A percentile compares a stretch with the other conserved stretches of the same genome.
Conservation (phyloP, 1,140 invertebrate genomes). For the Heliothis virescens region DNA sequence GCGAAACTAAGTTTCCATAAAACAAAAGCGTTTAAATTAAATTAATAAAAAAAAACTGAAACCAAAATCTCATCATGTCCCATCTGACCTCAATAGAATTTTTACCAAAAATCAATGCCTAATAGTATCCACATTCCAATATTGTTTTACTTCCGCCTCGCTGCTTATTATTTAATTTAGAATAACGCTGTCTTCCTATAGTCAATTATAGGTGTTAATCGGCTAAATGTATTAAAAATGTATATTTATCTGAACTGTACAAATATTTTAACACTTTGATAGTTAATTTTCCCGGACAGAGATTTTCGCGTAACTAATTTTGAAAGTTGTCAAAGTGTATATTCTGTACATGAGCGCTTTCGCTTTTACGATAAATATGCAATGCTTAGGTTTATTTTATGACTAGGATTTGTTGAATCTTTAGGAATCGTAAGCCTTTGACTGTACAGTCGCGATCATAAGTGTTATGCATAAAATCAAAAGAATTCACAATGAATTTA, state of each 20-base stretch:
- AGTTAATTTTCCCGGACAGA: background rate
- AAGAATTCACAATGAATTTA: slow-evolving; percentile 13
- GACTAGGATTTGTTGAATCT: slow-evolving; percentile 43
- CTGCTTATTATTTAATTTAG: slow-evolving; percentile 56
- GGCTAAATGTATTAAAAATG: slow-evolving; percentile 45
- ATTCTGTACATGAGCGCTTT: slow-evolving; percentile 32
- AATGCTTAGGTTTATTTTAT: slow-evolving; percentile 35
- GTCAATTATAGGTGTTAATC: slow-evolving; percentile 57
- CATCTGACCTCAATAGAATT: slow-evolving; percentile 58
- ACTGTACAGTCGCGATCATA: slow-evolving; percentile 40
- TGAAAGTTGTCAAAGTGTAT: slow-evolving; percentile 26
- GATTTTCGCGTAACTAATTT: slow-evolving; percentile 5
- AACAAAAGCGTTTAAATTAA: slow-evolving; percentile 55
- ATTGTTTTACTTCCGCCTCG: slow-evolving; percentile 56
- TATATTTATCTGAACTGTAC: slow-evolving; percentile 41
- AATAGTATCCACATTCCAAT: slow-evolving; percentile 59
- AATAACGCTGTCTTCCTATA: slow-evolving; percentile 70
- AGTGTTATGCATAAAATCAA: slow-evolving; percentile 29
- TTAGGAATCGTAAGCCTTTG: slow-evolving; percentile 28
- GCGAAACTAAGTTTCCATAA: slow-evolving; percentile 66
- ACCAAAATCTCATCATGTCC: slow-evolving; percentile 69
- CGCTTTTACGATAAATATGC: slow-evolving; percentile 41
- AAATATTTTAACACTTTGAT: slow-evolving; percentile 28
- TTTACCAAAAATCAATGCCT: slow-evolving; percentile 59
- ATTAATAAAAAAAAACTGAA: slow-evolving; percentile 59